A percentile compares a stretch with the other conserved stretches of the same genome.
These are phyloP conservation scores for Geotrupes spiniger DNA, from an alignment of 2,888 invertebrate species.

Conservation along the genomic window DNA sequence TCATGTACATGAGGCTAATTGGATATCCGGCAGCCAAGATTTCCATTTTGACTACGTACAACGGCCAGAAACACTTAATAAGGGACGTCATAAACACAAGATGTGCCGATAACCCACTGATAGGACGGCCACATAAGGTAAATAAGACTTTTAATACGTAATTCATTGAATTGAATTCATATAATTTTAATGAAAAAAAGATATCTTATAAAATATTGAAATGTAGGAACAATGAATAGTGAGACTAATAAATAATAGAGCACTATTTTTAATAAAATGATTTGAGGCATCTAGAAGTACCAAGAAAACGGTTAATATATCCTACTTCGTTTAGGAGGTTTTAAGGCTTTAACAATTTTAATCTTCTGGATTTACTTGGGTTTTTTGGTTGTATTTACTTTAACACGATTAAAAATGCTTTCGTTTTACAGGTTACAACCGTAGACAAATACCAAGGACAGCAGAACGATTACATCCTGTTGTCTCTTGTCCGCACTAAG, in stretches of 20 bases:
- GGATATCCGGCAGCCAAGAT: conserved; percentile 97
- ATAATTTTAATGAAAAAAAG: conserved; percentile 8
- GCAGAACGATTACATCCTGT: conserved; percentile 96
- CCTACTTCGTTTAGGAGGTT: background rate
- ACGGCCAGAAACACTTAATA: conserved; percentile 97
- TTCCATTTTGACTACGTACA: conserved; percentile 97
- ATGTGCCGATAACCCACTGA: conserved; percentile 92
- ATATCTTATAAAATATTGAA: no score
- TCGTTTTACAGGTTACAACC: conserved; percentile 69
- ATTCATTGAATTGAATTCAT: background rate
- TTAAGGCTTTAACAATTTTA: conserved; percentile 5
- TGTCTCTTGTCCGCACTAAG: conserved; percentile 92
- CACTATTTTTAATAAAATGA: no score
- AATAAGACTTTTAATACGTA: conserved; percentile 10
- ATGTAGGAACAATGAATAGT: no score
- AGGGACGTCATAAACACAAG: conserved; percentile 92
- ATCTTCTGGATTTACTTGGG: no score
- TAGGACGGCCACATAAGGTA: conserved; percentile 89
- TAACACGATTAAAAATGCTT: no score
- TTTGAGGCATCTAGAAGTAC: no score
- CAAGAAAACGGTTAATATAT: no score
- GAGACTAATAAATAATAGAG: no score
- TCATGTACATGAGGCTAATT: conserved; percentile 96
- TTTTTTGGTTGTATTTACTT: no score
- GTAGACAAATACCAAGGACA: conserved; percentile 99